Evolutionary conservation across 64 coral and sea anemone genomes (phyloP), one percentile per base, ranked within the genome.

Genomic region (Montipora cactus): DNA sequence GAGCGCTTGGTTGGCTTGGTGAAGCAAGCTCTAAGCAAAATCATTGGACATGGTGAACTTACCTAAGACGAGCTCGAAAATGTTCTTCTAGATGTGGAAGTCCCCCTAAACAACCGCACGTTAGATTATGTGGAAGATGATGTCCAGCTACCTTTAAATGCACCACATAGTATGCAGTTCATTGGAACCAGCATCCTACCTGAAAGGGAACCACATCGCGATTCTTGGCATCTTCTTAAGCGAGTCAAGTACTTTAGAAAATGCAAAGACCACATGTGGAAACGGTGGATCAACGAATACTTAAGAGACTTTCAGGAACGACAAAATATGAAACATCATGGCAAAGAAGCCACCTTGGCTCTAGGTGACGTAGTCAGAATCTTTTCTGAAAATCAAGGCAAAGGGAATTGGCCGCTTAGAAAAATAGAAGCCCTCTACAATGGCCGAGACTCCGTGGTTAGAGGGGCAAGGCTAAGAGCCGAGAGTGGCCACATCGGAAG

Each of bases 121-220:
- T 85, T 87, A 57, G 59, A 67, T 59, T 93, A 78, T 52, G 28
- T 92, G 22, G 90, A 84, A 71, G 90, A 82, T 12, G 90, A 92
- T 44, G 47, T 52, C 12, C 79, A 93, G 28, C 44, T 87, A 13
- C 80, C 91, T 3, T 57, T 47, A 7, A 69, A 76, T 8, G 87
- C 91, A 44, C 91, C 81, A 4, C 84, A 67, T 44, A 86, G 70
- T 47, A 55, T 93, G 44, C 52, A 86, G 70, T 77, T 84, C 81
- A 12, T 87, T 22, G 85, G 77, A 50, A 19, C 81, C 19, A 87
- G 72, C 16, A 7, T 25, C 1, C n/a, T 93, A 67, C 91, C 91
- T 0, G 81, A 93, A n/a, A 49, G 85, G 22, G 50, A 84, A 21
- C 80, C 79, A 10, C 47, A 85, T 64, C 69, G 59, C 6, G 79